Evolutionary conservation across 2,797 vertebrate genomes (phyloP), one percentile per base, ranked within the genome.

Genomic region (Trachurus trachurus): DNA sequence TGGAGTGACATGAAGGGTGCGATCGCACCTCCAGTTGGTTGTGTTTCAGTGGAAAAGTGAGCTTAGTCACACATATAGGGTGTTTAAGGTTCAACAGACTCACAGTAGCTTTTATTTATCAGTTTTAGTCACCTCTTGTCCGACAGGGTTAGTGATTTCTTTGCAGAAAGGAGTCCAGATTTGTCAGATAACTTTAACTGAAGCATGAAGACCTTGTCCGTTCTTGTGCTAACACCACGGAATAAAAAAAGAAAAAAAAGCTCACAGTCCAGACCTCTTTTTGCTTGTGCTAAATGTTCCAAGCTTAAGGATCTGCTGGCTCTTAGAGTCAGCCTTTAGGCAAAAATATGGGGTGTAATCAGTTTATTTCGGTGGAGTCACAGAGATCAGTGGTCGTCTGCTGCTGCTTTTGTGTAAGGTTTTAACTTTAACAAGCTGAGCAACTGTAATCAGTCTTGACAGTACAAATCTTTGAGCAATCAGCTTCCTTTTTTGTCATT

Each of bases 121-220:
- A 31, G 22, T 16, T 53, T 56, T 57, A 19, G 10, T 61, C 21
- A 5, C 17, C 49, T 61, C 40, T 39, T 1, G 2, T 66, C 6
- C 15, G 3, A 22, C 42, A 9, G 2, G n/a, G 37, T 8, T 11
- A 6, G 17, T 19, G 37, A 65, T 66, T 69, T 62, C 10, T 45
- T 37, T 8, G 29, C 19, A 56, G 60, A 42, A 61, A 34, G n/a
- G 17, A 22, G 45, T 61, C 39, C 45, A 45, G 58, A 21, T 8
- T 58, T 45, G 62, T 63, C 60, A 40, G 16, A 19, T 11, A 64
- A 65, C 29, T 54, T 31, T 34, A 17, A 9, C 26, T 31, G 70
- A 26, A 53, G 12, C 17, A 15, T 45, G 64, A 42, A 62, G 17
- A 45, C 1, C 37, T 31, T 45, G 65, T 66, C 49, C 10, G 49